Conservation (phyloP, 2,113 vertebrate genomes). For the Perca schrenkii region DNA sequence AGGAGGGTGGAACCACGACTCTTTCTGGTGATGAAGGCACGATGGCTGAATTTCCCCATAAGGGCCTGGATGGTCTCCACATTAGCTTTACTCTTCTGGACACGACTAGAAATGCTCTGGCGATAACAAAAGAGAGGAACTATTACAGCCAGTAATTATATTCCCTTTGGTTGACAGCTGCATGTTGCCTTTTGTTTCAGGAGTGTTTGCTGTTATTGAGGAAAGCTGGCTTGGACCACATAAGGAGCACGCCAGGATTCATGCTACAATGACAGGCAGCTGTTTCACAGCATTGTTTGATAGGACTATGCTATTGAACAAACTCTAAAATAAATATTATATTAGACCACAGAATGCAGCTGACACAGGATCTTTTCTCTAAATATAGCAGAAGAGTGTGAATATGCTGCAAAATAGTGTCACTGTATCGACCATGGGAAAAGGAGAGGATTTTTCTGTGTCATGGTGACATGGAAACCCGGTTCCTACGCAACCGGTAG, state of each 20-base stretch:
- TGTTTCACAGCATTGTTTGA: neutral
- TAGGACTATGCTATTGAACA: neutral
- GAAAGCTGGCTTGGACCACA: slow-evolving; percentile 1
- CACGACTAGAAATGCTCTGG: slow-evolving; percentile 75
- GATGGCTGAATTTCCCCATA: slow-evolving; percentile 75
- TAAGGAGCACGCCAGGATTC: neutral
- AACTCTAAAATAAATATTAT: slow-evolving; percentile 5
- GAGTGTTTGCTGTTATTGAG: slow-evolving; percentile 17
- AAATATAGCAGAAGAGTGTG: neutral
- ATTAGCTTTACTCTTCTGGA: slow-evolving; percentile 83
- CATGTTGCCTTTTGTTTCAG: slow-evolving; percentile 11
- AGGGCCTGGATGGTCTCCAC: slow-evolving; percentile 79
- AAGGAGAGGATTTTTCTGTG: no score
- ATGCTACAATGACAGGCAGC: neutral
- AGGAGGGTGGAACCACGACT: slow-evolving; percentile 70
- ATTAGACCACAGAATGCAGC: neutral
- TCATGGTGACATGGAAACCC: no score
- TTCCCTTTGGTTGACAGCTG: slow-evolving; percentile 16
- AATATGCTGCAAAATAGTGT: neutral
- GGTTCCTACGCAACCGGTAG: no score
- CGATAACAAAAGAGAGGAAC: slow-evolving; percentile 17
- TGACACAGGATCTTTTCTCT: neutral
- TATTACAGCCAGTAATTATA: slow-evolving; percentile 10
- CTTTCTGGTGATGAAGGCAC: slow-evolving; percentile 76
- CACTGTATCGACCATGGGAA: neutral